Conservation (phyloP, 2,888 invertebrate genomes). For the Amphipyra berbera region DNA sequence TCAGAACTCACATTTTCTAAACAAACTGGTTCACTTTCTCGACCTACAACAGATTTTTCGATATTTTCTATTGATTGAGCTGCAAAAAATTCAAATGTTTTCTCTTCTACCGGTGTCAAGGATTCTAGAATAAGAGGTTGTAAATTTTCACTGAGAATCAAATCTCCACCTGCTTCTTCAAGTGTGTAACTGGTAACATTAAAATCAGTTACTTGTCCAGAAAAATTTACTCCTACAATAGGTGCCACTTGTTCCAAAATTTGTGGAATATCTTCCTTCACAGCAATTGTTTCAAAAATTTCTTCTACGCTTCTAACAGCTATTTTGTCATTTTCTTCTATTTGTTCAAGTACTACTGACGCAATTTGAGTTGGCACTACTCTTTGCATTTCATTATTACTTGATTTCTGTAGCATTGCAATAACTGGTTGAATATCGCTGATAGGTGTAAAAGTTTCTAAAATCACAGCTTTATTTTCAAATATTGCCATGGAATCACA, state of each 20-base stretch:
- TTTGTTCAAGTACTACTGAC: conserved; percentile 4
- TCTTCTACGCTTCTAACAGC: conserved; percentile 1
- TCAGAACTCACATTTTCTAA: no score
- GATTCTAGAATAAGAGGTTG: conserved; percentile 26
- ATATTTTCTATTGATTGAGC: no score
- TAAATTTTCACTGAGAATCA: neutral
- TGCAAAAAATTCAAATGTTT: no score
- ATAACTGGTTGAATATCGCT: neutral
- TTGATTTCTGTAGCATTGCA: neutral
- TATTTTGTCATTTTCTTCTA: conserved; percentile 8
- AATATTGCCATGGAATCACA: no score
- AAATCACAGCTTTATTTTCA: neutral
- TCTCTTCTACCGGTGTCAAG: conserved; percentile 13
- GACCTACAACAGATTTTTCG: no score
- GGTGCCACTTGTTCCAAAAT: conserved; percentile 13
- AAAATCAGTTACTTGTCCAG: neutral
- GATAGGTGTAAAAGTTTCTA: conserved; percentile 8
- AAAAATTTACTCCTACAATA: neutral
- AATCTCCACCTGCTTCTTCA: neutral
- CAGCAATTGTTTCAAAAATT: neutral
- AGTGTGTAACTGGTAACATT: neutral
- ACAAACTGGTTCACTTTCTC: no score
- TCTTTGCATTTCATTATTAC: neutral
- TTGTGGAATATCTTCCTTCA: conserved; percentile 8
- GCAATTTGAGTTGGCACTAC: conserved; percentile 4